Evolutionary conservation across 2,113 vertebrate species (phyloP), one percentile per base, ranked within the genome.

Genomic region (Dasyurus viverrinus): DNA sequence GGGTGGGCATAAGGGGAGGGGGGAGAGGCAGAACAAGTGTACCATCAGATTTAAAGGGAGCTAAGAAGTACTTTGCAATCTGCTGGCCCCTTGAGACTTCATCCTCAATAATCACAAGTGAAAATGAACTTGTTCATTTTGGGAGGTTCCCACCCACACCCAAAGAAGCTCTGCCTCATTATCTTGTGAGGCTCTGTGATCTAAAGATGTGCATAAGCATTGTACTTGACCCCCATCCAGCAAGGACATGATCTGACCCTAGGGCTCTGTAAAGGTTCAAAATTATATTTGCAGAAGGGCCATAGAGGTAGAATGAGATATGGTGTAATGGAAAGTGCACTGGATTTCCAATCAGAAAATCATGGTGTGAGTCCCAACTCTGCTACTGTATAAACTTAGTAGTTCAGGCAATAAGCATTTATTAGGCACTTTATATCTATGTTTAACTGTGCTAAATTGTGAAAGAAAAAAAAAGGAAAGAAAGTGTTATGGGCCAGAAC

Each of bases 11-110:
- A 42, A 84, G 68, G n/a, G 36, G 68, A 42, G 22, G 6, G 68
- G n/a, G 95, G 94, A 93, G 54, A 96, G 92, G 93, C 92, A 96
- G 0, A 84, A 97, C 97, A 97, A 97, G 95, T 95, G 97, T 96
- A 97, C 95, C 97, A 97, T 97, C 95, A 96, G 95, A 94, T 97
- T 97, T 96, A 96, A 53, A 94, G 95, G 16, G 26, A 97, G 90
- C 89, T 52, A 57, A 92, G 92, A 93, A 93, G 54, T 60, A 96
- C 92, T 95, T 95, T 24, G 89, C 36, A 91, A n/a, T 6, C 89
- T 53, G 52, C n/a, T 95, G 93, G 55, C 91, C 93, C 91, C 91
- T 89, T 3, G 36, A 96, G 95, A 94, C 93, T 92, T 96, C 96
- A 91, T 89, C 93, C 91, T 25, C 46, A 93, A 92, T 94, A 93